phyloP scores from a whole-genome alignment of 2,888 invertebrate genomes.

The Folsomia manolachei region DNA sequence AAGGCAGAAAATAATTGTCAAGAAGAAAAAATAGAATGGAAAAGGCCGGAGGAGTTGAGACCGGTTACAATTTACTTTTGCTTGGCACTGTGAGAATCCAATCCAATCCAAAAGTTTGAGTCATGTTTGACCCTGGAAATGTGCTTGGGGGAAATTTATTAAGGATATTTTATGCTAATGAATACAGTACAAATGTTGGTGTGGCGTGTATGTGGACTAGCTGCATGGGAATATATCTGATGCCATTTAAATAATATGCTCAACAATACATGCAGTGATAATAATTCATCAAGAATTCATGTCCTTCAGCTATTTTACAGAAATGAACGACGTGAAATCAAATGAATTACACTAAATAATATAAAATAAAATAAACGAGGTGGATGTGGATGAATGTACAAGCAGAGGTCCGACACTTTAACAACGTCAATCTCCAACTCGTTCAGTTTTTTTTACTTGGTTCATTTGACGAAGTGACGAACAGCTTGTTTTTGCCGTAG shows the following conservation, averaged over 20 bases:
- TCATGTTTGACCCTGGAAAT: conserved; percentile 21
- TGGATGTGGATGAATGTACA: background rate
- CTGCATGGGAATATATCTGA: conserved; percentile 10
- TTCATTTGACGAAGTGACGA: too few relatives aligned
- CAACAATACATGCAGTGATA: conserved; percentile 18
- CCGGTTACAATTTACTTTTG: conserved; percentile 39
- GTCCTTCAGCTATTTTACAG: conserved; percentile 5
- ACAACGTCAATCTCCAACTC: background rate
- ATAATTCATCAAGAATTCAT: conserved; percentile 19
- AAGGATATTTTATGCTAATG: conserved; percentile 19
- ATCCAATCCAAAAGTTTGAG: conserved; percentile 7
- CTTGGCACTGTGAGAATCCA: conserved; percentile 24
- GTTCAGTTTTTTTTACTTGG: too few relatives aligned
- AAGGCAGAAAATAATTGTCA: conserved; percentile 23
- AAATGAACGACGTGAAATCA: background rate
- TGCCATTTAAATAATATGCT: conserved; percentile 22
- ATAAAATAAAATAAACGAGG: too few relatives aligned
- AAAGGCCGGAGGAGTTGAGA: conserved; percentile 31
- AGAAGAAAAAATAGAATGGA: conserved; percentile 21
- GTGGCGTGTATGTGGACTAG: too few relatives aligned
- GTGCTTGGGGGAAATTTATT: conserved; percentile 11
- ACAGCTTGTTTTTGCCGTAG: too few relatives aligned
- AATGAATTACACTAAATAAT: background rate
- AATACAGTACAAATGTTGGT: conserved; percentile 12
- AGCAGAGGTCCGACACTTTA: background rate